Evolutionary conservation across 2,888 invertebrate genomes (phyloP), one percentile per base, ranked within the genome.

Genomic region (Dryococelus australis): DNA sequence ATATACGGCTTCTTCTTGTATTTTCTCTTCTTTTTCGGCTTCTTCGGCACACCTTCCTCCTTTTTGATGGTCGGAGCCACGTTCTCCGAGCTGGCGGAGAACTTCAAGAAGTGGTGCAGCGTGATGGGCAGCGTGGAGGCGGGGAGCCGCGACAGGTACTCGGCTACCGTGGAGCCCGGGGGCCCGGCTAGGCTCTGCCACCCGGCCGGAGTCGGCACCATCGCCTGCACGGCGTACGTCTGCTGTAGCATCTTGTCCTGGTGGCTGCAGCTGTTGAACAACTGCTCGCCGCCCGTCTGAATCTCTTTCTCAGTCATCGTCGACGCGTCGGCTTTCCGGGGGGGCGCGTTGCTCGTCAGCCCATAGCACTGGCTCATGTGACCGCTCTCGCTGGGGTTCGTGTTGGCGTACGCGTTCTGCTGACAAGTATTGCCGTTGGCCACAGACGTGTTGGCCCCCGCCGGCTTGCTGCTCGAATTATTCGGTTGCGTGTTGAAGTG

Each of bases 111-210:
- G 43, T 88, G 88, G 28, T 88, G 88, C 9, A 88, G 84, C 24
- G 87, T 88, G 8, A 88, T 47, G n/a, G 88, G 88, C 26, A 88
- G 86, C 1, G 88, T 88, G 26, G 88, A 88, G 35, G 88, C 85
- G 16, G 88, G 87, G 20, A 88, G 81, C 0, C 88, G 87, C 27
- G 88, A 88, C 24, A 88, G 65, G 53, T 88, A 88, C 20, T 88
- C 88, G 13, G 86, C 88, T 9, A 88, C 88, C n/a, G 88, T 65
- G 20, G 87, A 88, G 8, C 87, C 87, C 2, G 88, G 88, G 43
- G 87, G 84, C 13, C 87, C 88, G 2, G 88, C 86, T 12, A 88
- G 81, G 27, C 87, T 86, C 51, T 88, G 88, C 88, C 88, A 88
- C 24, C 85, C 65, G 12, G 87, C 78, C 26, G 86, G 43, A 10